A percentile compares a stretch with the other conserved stretches of the same genome.
These are phyloP conservation scores for Lytechinus variegatus DNA, from an alignment of 35 echinoderm and acorn worm genomes.

Conservation along the genomic window DNA sequence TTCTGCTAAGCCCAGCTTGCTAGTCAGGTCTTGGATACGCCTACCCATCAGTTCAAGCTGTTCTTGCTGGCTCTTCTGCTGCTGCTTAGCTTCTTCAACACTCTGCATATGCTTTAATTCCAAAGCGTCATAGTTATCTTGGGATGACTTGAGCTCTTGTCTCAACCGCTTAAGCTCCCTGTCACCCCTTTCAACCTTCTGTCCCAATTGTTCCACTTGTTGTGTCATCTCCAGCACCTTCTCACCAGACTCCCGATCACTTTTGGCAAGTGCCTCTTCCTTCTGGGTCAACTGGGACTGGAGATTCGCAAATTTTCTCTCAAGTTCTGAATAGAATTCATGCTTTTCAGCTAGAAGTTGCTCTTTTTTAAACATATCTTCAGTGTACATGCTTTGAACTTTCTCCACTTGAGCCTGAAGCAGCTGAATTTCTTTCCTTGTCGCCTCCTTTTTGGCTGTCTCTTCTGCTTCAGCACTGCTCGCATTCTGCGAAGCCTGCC, in stretches of 20 bases:
- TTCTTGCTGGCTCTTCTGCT: conserved; percentile 65
- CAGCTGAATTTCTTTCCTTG: not conserved
- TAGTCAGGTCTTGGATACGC: conserved; percentile 89
- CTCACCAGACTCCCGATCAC: conserved; percentile 48
- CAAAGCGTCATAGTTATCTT: conserved; percentile 80
- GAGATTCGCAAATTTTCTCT: conserved; percentile 35
- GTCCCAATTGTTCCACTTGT: conserved; percentile 60
- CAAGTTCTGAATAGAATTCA: not conserved
- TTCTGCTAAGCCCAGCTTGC: conserved; percentile 82
- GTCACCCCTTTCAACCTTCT: conserved; percentile 68
- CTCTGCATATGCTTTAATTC: conserved; percentile 72
- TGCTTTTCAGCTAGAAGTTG: conserved; percentile 55
- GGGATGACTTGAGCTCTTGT: conserved; percentile 65
- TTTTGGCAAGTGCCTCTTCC: conserved; percentile 19
- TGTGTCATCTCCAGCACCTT: conserved; percentile 56
- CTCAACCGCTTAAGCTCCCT: conserved; percentile 84
- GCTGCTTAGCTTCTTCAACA: conserved; percentile 71
- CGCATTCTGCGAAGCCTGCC: not conserved
- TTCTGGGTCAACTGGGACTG: conserved; percentile 48
- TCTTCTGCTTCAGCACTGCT: not conserved
- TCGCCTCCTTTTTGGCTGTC: not conserved
- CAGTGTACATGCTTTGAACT: conserved; percentile 49
- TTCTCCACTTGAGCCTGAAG: conserved; percentile 44
- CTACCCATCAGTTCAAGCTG: conserved; percentile 88
- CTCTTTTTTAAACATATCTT: conserved; percentile 61